Evolutionary conservation across 2,888 invertebrate genomes (phyloP), one percentile per base, ranked within the genome.

Genomic region (Limnephilus marmoratus): DNA sequence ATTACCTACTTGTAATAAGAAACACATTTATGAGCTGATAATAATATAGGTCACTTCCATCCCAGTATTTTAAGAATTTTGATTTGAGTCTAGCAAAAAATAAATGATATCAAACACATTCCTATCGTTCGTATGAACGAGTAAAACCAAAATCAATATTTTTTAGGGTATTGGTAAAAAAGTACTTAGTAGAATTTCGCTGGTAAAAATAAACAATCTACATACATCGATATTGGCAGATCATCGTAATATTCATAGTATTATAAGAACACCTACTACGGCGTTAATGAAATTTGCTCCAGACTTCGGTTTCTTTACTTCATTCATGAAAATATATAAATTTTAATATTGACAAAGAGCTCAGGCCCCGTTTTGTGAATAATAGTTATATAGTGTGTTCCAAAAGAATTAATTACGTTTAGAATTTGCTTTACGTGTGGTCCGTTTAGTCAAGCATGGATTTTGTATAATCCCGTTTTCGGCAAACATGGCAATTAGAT

Each of bases 401-500:
- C 31, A 34, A 41, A 83, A 83, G 83, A 83, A 83, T 83, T 24
- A 41, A 45, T n/a, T 18, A n/a, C 45, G 45, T 37, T 24, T 88
- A 31, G 53, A 81, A 91, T 90, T 83, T 49, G 49, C 49, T 49
- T 53, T 87, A 80, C 49, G 91, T 91, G 91, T 91, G 91, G 91
- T 91, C 91, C 91, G 87, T 81, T 87, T 87, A 91, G 91, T 91
- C 80, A 87, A 87, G 91, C 91, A 85, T 90, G 80, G 82, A 90
- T 85, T 45, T 87, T 31, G 24, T 90, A 81, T 81, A 90, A 90
- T 90, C 90, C 90, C 90, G 90, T 90, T 81, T 90, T 81, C 81
- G 90, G 90, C 90, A 90, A 90, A 88, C 80, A 88, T 9, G 80
- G 45, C 91, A 49, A 88, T 91, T 91, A 82, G 91, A 49, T 83